Percentiles rank a stretch among this genome's conserved stretches.
These are phyloP conservation scores for Rhagonycha lutea DNA, from an alignment of 2,888 invertebrate species.

Conservation along the genomic window DNA sequence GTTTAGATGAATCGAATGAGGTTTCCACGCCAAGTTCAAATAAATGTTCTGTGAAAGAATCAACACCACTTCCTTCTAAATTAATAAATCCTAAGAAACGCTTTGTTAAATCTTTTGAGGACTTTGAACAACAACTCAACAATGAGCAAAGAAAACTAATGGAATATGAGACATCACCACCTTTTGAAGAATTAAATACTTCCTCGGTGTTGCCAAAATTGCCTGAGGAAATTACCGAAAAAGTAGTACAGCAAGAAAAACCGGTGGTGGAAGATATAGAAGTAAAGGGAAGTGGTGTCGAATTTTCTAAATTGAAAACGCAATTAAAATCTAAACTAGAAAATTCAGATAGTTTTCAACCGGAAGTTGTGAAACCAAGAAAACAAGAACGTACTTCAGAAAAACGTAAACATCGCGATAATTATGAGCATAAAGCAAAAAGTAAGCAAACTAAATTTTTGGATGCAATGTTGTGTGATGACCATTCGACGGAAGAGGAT, in stretches of 20 bases:
- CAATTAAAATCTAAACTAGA: constrained; percentile 47
- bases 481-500: background rate
- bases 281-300: constrained; percentile 21
- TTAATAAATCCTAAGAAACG: constrained; percentile 52
- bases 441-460: background rate
- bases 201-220: background rate
- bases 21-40: background rate
- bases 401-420: background rate
- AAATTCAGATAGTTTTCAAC: background rate
- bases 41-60: background rate
- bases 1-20: background rate
- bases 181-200: background rate
- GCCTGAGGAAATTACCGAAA: background rate
- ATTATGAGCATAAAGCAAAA: background rate
- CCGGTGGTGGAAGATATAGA: constrained; percentile 10
- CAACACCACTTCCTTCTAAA: constrained; percentile 41
- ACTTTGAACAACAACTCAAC: constrained; percentile 43
- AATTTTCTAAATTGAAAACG: constrained; percentile 45
- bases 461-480: background rate
- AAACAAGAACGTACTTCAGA: background rate
- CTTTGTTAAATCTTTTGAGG: constrained; percentile 53
- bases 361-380: background rate
- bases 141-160: constrained; percentile 21
- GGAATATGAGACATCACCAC: background rate
- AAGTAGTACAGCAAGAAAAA: background rate